Evolutionary conservation across 2,888 invertebrate genomes (phyloP), one percentile per base, ranked within the genome.

Genomic region (Abscondita cerata): DNA sequence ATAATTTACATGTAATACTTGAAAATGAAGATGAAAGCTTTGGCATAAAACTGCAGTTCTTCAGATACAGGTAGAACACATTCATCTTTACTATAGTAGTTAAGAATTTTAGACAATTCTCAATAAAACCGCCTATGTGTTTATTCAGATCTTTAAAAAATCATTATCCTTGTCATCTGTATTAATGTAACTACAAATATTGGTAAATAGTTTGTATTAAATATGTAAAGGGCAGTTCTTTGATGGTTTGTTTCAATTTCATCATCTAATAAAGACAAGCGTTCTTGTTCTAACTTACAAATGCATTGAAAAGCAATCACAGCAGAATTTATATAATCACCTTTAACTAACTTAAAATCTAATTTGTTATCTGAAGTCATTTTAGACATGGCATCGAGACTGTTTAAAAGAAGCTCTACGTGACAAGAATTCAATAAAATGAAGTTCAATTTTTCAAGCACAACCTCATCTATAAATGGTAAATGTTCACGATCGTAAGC

Each of bases 381-480:
- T 65, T 75, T 75, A 2, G 71, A 67, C 3, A 87, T 76, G 38
- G 86, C 84, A 72, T 89, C 87, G 46, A 89, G 78, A 0, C 86
- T 83, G 55, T 84, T 83, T 1, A 82, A 71, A 8, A 89, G 72
- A 1, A 90, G 78, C 13, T 85, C 84, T 68, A n/a, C n/a, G n/a
- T n/a, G 90, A 9, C 87, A 87, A 0, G 93, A 93, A 77, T 90
- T 92, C 56, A 83, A 84, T 59, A 95, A 79, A 65, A 94, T 90
- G 73, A 89, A 92, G 66, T 84, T 85, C 41, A 93, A 77, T 66
- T 86, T n/a, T 47, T 84, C 81, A 0, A 87, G 72, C 12, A 75
- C 59, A 55, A 82, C 76, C 59, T 81, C 75, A 70, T 83, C 83
- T 16, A 86, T 59, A 60, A 70, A 69, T 8, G 58, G 33, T 5